Evolutionary conservation across 2,888 invertebrate species (phyloP).

Genomic region (Anorthoa munda): DNA sequence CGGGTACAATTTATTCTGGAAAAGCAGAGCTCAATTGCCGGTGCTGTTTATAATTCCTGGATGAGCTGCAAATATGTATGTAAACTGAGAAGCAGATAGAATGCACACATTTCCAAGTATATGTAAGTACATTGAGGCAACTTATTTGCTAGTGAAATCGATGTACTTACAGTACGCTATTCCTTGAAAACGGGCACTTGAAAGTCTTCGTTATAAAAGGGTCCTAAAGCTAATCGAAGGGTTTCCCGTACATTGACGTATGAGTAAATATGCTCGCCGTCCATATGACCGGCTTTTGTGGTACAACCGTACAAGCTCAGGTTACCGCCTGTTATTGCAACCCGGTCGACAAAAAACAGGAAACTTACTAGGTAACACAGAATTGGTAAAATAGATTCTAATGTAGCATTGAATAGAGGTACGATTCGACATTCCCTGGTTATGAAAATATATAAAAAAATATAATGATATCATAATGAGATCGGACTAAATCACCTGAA

Average conservation of each 20-base stretch:
- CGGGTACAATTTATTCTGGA: slow-evolving; percentile 66
- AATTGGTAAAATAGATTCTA: slow-evolving; percentile 10
- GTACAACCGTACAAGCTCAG: slow-evolving; percentile 70
- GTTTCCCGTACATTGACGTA: slow-evolving; percentile 80
- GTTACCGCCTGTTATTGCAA: slow-evolving; percentile 67
- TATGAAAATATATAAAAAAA: not conserved
- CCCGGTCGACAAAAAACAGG: slow-evolving; percentile 55
- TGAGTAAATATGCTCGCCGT: slow-evolving; percentile 59
- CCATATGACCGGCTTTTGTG: slow-evolving; percentile 67
- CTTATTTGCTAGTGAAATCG: not conserved
- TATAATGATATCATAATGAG: not conserved
- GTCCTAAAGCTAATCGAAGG: slow-evolving; percentile 82
- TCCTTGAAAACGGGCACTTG: slow-evolving; percentile 66
- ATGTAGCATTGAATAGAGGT: not conserved
- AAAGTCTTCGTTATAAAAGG: slow-evolving; percentile 83
- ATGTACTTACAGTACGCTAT: slow-evolving; percentile 18
- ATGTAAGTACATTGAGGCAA: not conserved
- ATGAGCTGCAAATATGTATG: slow-evolving; percentile 19
- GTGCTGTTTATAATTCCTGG: slow-evolving; percentile 24
- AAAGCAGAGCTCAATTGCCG: slow-evolving; percentile 20
- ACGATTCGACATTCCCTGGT: not conserved
- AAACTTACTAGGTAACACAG: slow-evolving; percentile 25
- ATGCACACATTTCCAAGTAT: not conserved
- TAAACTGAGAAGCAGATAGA: slow-evolving; percentile 6
- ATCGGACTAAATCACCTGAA: slow-evolving; percentile 15